Evolutionary conservation across 2,113 vertebrate species (phyloP).

Genomic region (Bufo bufo): DNA sequence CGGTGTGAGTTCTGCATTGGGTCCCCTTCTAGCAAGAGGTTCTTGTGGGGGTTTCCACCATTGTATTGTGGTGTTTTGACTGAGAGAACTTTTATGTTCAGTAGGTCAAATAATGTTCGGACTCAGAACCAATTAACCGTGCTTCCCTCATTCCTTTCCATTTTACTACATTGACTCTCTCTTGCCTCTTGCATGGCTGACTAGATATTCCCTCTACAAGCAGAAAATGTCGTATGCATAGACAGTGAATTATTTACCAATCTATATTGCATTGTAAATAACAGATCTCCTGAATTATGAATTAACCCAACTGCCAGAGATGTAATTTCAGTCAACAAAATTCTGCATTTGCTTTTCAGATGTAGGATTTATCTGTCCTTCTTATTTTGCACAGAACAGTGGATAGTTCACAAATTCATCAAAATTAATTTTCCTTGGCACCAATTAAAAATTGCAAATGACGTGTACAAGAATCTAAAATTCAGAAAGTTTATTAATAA

Average conservation of each 20-base stretch:
- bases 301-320: slow-evolving; percentile 79
- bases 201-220: slow-evolving; percentile 40
- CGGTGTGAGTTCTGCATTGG: no score
- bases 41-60: not conserved
- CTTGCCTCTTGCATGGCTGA: not conserved
- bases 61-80: not conserved
- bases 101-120: not conserved
- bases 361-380: slow-evolving; percentile 19
- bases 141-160: not conserved
- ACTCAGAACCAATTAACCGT: not conserved
- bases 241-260: slow-evolving; percentile 82
- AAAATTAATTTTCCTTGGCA: slow-evolving; percentile 21
- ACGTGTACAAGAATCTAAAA: not conserved
- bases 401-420: slow-evolving; percentile 8
- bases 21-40: no score
- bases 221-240: slow-evolving; percentile 63
- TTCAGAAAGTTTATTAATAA: slow-evolving; percentile 46
- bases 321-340: slow-evolving; percentile 73
- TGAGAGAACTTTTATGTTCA: not conserved
- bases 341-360: slow-evolving; percentile 36
- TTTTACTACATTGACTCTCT: slow-evolving; percentile 5
- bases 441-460: slow-evolving; percentile 49
- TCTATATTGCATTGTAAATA: slow-evolving; percentile 80
- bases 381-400: not conserved
- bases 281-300: slow-evolving; percentile 79